Percentiles rank a stretch among this genome's conserved stretches.
These are phyloP conservation scores for Myiagra hebetior DNA, from an alignment of 2,113 vertebrate species.

Conservation along the genomic window DNA sequence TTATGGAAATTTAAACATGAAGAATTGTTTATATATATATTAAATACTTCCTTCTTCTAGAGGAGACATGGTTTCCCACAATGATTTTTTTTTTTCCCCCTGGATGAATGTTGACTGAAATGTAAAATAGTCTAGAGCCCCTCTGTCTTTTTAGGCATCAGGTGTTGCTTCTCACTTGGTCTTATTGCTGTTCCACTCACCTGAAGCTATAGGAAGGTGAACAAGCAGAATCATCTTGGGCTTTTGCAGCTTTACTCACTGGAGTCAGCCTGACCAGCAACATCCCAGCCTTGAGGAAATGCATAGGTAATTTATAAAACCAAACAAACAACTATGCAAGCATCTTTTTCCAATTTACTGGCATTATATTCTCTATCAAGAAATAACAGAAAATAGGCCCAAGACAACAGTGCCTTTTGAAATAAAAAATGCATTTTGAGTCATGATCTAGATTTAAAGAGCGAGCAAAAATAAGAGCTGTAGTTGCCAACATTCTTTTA, in stretches of 20 bases:
- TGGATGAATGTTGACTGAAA: not conserved
- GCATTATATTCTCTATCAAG: not conserved
- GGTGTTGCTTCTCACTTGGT: not conserved
- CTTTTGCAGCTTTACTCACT: not conserved
- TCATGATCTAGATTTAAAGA: not conserved
- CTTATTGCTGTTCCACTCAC: not conserved
- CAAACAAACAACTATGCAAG: not conserved
- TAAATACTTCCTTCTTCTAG: not conserved
- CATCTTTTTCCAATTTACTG: not conserved
- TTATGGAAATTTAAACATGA: not conserved
- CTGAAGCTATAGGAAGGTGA: constrained; percentile 1
- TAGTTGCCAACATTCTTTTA: not conserved
- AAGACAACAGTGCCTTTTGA: not conserved
- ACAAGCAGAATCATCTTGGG: not conserved
- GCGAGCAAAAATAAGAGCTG: not conserved
- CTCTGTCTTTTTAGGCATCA: not conserved
- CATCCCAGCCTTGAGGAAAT: not conserved
- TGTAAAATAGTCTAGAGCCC: not conserved
- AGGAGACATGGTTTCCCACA: not conserved
- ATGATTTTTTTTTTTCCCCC: not conserved
- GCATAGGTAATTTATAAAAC: not conserved
- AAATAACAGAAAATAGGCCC: not conserved
- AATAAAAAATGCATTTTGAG: not conserved
- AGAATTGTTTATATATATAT: not conserved
- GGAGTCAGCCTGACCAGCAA: not conserved